Base-by-base conservation (phyloP, 2,797 vertebrate genomes). In the Neopelma chrysocephalum region DNA sequence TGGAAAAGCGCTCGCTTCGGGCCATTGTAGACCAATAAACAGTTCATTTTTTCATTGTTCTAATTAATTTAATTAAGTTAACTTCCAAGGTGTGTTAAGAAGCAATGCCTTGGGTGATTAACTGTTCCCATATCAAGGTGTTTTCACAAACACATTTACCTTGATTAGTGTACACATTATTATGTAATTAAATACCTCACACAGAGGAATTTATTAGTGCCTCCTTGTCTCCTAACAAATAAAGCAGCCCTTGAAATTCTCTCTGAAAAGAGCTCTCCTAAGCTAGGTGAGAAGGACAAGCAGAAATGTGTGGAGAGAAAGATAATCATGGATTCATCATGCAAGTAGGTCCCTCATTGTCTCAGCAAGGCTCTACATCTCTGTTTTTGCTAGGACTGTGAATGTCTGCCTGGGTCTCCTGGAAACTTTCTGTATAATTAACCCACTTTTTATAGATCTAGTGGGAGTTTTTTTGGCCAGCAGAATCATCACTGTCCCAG, bases 151-250 rank as follows among this genome's bases (percentile, higher is more conserved):
- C 97, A 98, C 98, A 98, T 98, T 98, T 98, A 98, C 98, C 97
- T 98, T 98, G 98, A 98, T 98, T 98, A 98, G 98, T 98, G 98
- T 98, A 98, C 97, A 98, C 98, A 98, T 98, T 98, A 98, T 98
- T 98, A 98, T 98, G 98, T 98, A 98, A 98, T 98, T 98, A 98
- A 98, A 98, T 98, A 98, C 96, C 98, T 98, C 97, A 98, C 98
- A 98, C 98, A 97, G 97, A 98, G 98, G 98, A 98, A 98, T 98
- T 98, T 98, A 98, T 98, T 98, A 98, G 97, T 98, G 97, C 96
- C 97, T 98, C 96, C 97, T 98, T 98, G 97, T 98, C 97, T 98
- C 97, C 91, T 97, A 98, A 97, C 97, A 97, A 98, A 98, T 98
- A 98, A 98, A 98, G 92, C 97, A 98, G 94, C 91, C 96, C 97